Evolutionary conservation across 2,797 vertebrate species (phyloP).

Genomic region (Muraenolepis orangiensis): DNA sequence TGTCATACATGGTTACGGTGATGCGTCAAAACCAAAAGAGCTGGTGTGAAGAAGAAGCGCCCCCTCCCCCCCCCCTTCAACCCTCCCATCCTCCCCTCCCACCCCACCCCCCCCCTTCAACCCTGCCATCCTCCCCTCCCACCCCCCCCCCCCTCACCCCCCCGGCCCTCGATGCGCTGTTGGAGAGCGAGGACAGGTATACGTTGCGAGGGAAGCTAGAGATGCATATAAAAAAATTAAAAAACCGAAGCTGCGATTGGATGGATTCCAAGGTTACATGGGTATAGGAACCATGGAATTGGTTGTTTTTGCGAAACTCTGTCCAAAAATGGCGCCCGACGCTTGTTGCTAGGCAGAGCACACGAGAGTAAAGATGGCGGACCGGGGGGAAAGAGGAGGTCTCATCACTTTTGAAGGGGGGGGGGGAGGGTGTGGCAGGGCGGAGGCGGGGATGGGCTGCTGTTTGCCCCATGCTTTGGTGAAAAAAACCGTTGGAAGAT

Average conservation of each 20-base stretch:
- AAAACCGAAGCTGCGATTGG: slow-evolving; percentile 34
- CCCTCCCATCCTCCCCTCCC: no score
- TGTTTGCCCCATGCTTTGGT: slow-evolving; percentile 41
- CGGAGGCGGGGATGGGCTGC: slow-evolving; percentile 52
- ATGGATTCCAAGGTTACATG: slow-evolving; percentile 44
- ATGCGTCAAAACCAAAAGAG: slow-evolving; percentile 59
- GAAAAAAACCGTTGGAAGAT: slow-evolving; percentile 5
- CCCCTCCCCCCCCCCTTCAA: neutral
- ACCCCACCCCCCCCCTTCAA: slow-evolving; percentile 28
- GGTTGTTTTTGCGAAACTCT: slow-evolving; percentile 28
- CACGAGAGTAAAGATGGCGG: slow-evolving; percentile 63
- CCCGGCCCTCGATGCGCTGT: slow-evolving; percentile 51
- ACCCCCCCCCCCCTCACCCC: slow-evolving; percentile 29
- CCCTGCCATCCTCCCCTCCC: slow-evolving; percentile 27
- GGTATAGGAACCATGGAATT: slow-evolving; percentile 64
- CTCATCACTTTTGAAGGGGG: slow-evolving; percentile 62
- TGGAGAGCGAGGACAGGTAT: slow-evolving; percentile 46
- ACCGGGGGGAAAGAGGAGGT: slow-evolving; percentile 60
- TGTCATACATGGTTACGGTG: slow-evolving; percentile 64
- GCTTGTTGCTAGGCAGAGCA: slow-evolving; percentile 79
- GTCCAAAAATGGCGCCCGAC: slow-evolving; percentile 60
- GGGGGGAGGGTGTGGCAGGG: slow-evolving; percentile 56
- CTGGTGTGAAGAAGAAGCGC: slow-evolving; percentile 56
- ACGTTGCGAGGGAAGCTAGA: slow-evolving; percentile 44
- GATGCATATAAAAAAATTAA: neutral